phyloP scores from a whole-genome alignment of 2,113 vertebrate genomes.

The Jacana jacana region DNA sequence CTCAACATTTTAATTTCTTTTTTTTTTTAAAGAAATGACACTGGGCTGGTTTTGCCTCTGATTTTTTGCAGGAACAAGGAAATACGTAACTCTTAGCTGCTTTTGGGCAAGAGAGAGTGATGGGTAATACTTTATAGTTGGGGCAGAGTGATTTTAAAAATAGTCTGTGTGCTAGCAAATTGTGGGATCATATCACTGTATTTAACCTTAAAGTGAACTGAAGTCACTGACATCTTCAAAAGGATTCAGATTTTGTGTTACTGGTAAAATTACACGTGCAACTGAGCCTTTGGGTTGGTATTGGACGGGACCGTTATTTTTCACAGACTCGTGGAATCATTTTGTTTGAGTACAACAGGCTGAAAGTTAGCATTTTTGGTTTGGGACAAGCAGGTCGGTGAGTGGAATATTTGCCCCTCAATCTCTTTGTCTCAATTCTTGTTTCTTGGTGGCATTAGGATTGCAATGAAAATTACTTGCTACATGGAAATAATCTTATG shows the following conservation, averaged over 20 bases:
- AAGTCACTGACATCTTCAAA: background rate
- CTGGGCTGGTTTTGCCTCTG: background rate
- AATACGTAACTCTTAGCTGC: background rate
- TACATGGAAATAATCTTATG: background rate
- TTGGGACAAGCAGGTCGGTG: background rate
- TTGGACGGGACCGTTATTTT: background rate
- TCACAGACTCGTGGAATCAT: background rate
- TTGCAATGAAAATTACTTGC: background rate
- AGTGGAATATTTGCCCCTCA: background rate
- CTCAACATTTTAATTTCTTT: conserved; percentile 9
- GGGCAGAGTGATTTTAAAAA: background rate
- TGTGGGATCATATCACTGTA: background rate
- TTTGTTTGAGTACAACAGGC: background rate
- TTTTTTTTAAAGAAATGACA: background rate
- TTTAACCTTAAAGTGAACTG: background rate
- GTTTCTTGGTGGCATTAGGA: background rate
- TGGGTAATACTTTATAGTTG: background rate
- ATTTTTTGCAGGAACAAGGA: background rate
- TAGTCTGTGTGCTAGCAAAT: background rate
- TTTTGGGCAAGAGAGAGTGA: background rate
- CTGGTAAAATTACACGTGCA: background rate
- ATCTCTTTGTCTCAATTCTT: background rate
- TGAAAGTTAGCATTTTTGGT: background rate
- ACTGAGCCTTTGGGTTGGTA: background rate
- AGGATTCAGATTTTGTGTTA: background rate